Evolutionary conservation across 2,888 invertebrate species (phyloP), one percentile per base, ranked within the genome.

Genomic region (Chrysolina oricalcia): DNA sequence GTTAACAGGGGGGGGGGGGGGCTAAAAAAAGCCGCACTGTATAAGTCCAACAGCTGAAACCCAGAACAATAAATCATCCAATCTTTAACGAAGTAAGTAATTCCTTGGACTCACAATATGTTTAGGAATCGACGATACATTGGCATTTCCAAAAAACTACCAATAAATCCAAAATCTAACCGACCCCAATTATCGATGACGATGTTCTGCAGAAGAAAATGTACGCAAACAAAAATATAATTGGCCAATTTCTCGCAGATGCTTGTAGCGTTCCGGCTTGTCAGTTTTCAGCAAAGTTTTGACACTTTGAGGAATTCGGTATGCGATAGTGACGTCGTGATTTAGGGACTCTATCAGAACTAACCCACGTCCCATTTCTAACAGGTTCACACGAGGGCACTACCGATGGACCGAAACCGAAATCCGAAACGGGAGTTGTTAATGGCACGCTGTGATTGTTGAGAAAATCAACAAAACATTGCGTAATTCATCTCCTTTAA

Each of bases 311-410:
- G 75, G 71, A 71, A 77, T 73, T 73, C 53, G 66, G 66, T 46
- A 76, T 73, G 59, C 62, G 35, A 67, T 62, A 70, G 70, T 79
- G 78, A 73, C 78, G 56, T 73, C 74, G 73, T 79, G 79, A 79
- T 79, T 77, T 76, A 79, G 72, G 59, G 69, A 17, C 21, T 73
- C 40, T 56, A 62, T 65, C 69, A 70, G 48, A 13, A 62, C 11
- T 41, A 13, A 67, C 40, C 46, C 69, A 70, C 56, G 71, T 67
- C 46, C 46, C 65, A 73, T 43, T 64, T 70, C 72, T 69, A 75
- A 79, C 79, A 77, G 79, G 77, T 79, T 79, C 78, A 78, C 79
- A 79, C 79, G 77, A 65, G 72, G 79, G 79, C 79, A 76, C 79
- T 79, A 73, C 72, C 70, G 75, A 75, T 72, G 70, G 64, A 40